These are phyloP conservation scores for Rhabditoides inermis DNA, from an alignment of 2,888 invertebrate species.

Conservation along the genomic window DNA sequence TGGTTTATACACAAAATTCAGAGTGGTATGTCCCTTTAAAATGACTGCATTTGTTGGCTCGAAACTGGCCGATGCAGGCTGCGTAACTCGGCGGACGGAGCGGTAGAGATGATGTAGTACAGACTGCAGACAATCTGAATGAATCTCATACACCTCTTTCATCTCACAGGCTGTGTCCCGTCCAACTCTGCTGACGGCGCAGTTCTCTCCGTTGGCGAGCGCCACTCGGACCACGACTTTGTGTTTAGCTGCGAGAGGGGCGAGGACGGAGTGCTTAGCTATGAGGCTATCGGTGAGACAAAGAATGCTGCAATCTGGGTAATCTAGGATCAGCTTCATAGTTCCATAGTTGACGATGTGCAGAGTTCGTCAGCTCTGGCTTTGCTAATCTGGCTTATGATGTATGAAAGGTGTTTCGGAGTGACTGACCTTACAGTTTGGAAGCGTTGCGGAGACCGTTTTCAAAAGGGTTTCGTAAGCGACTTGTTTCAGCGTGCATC, in stretches of 20 bases:
- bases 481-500: constrained; percentile 19
- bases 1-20: no score
- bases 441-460: no score
- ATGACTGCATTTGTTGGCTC: no score
- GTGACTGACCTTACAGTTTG: no score
- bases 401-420: no score
- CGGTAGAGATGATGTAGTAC: no score
- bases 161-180: constrained; percentile 29
- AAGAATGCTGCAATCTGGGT: no score
- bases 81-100: no score
- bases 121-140: not conserved
- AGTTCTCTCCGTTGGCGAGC: constrained; percentile 18
- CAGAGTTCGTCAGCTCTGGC: not conserved
- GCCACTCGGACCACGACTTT: constrained; percentile 22
- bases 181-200: constrained; percentile 22
- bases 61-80: no score
- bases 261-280: constrained; percentile 32
- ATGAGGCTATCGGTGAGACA: constrained; percentile 22
- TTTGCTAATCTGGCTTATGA: not conserved
- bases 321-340: no score
- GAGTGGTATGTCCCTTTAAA: no score
- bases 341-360: not conserved
- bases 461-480: not conserved
- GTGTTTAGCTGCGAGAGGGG: constrained; percentile 27
- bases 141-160: no score